These are phyloP conservation scores for Macrotis lagotis DNA, from an alignment of 2,113 vertebrate genomes.

Conservation along the genomic window DNA sequence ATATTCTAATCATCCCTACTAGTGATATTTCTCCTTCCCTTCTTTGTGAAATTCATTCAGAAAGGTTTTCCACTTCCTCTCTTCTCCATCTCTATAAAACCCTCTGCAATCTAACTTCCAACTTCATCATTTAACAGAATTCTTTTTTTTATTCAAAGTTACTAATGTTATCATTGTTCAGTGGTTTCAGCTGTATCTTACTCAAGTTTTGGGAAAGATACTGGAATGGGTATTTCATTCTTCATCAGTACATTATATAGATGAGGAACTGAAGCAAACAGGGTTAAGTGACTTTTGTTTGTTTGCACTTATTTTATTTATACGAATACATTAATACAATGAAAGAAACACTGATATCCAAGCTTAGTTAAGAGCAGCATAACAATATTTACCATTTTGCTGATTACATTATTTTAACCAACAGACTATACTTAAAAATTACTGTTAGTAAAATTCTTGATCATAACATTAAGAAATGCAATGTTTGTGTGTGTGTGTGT, in stretches of 20 bases:
- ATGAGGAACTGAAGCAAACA: neutral
- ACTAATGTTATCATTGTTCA: neutral
- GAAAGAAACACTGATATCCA: slow-evolving; percentile 89
- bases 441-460: slow-evolving; percentile 95
- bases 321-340: slow-evolving; percentile 91
- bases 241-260: neutral
- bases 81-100: neutral
- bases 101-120: neutral
- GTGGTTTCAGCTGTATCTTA: neutral
- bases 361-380: slow-evolving; percentile 90
- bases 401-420: slow-evolving; percentile 99
- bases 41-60: neutral
- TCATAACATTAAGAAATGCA: slow-evolving; percentile 96
- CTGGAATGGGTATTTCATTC: neutral
- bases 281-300: neutral
- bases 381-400: slow-evolving; percentile 93
- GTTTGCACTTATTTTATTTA: slow-evolving; percentile 92
- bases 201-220: neutral
- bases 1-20: neutral
- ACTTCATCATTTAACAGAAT: neutral
- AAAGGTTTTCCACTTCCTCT: neutral
- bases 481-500: slow-evolving; percentile 97
- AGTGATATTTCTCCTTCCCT: neutral
- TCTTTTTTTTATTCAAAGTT: neutral
- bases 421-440: slow-evolving; percentile 99